Conservation (phyloP, 1,140 invertebrate genomes). For the Drosophila insularis region DNA sequence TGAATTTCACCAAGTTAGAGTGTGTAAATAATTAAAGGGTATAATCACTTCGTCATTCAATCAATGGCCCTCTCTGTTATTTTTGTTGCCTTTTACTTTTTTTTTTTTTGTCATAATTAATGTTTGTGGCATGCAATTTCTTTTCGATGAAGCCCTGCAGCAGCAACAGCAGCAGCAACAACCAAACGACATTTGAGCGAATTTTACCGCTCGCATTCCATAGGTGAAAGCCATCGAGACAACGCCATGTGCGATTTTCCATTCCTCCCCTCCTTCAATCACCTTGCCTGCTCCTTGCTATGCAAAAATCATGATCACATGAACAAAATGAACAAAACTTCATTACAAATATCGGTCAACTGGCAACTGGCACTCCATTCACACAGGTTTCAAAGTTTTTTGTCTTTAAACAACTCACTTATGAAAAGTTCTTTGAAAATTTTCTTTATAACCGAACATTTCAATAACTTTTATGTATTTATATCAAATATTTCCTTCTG, state of each 20-base stretch:
- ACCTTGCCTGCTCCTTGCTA: background rate
- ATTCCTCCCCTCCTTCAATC: background rate
- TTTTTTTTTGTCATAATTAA: conserved; percentile 63
- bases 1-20: no score
- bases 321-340: background rate
- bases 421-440: no score
- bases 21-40: no score
- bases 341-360: background rate
- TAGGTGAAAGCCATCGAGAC: conserved; percentile 64
- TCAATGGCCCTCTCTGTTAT: background rate
- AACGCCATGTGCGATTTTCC: conserved; percentile 17
- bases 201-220: conserved; percentile 69
- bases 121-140: conserved; percentile 54
- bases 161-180: conserved; percentile 32
- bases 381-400: no score
- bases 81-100: conserved; percentile 44
- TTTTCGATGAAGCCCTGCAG: conserved; percentile 23
- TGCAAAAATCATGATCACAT: background rate
- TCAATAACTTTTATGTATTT: no score
- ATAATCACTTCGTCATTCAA: background rate
- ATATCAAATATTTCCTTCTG: no score
- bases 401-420: no score
- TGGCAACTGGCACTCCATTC: background rate
- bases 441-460: no score
- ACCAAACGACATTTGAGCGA: conserved; percentile 59